Evolutionary conservation across 35 echinoderm and acorn worm genomes (phyloP), one percentile per base, ranked within the genome.

Genomic region (Acanthaster planci): DNA sequence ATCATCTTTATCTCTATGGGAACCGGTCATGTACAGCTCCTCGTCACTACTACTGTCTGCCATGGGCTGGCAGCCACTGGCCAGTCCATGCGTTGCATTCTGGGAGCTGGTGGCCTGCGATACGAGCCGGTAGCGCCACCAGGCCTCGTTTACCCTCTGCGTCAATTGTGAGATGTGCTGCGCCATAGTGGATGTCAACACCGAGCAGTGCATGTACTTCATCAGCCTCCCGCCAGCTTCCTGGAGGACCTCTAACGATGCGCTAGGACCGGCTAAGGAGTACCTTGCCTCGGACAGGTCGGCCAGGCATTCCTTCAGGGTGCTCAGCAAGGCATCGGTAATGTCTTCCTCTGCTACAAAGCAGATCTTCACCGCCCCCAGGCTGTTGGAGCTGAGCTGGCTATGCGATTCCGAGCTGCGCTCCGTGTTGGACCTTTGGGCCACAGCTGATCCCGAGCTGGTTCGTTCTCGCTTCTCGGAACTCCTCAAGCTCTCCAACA

Each of bases 41-140:
- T 87, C 90, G 60, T 97, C 86, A 56, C 64, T 86, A 39, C 86
- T 92, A 52, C 86, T 88, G 23, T 86, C 67, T 39, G 80, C 77
- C 16, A 81, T 40, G 30, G 51, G 57, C 35, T 60, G 76, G 23
- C 16, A 35, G 18, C 39, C 72, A 55, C 50, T 64, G 12, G 30
- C 26, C 15, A 53, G 37, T 7, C 34, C 23, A 26, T 8, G 12
- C 19, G 14, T 6, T 59, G 51, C 38, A 27, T 26, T 5, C 27
- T 58, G 56, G 26, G 77, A 18, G 39, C 53, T 81, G 39, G 91
- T 38, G 35, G 84, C 72, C 50, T 98, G 81, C 0, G 92, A 90
- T 3, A 98, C 95, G 23, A 98, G 86, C 67, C 91, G 95, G 78
- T 84, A 98, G 42, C 95, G 87, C 95, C 95, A 98, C 81, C 89